Evolutionary conservation across 2,113 vertebrate species (phyloP).

Genomic region (Tenrec ecaudatus): DNA sequence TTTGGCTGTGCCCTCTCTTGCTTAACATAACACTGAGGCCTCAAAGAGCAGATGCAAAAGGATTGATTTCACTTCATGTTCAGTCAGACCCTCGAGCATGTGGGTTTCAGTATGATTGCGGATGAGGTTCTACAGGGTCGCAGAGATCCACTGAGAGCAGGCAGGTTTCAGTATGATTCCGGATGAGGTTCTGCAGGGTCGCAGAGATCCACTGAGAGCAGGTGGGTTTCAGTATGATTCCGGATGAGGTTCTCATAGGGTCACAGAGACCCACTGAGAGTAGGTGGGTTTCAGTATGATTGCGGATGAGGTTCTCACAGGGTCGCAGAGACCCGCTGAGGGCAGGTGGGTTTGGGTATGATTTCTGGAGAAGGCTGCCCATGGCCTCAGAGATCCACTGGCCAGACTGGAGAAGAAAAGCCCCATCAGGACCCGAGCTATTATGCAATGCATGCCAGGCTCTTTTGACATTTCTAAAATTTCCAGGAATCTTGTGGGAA

Average conservation of each 20-base stretch:
- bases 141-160: background rate
- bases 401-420: background rate
- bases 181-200: background rate
- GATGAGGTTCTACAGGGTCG: background rate
- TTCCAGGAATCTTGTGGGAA: background rate
- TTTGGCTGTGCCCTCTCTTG: background rate
- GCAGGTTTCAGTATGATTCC: background rate
- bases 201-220: background rate
- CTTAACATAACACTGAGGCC: background rate
- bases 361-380: background rate
- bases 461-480: slow-evolving; percentile 34
- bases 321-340: no score
- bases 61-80: background rate
- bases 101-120: slow-evolving; percentile 10
- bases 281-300: no score
- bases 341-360: background rate
- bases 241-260: no score
- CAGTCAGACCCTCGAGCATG: background rate
- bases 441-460: background rate
- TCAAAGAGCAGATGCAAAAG: background rate
- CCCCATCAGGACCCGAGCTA: background rate
- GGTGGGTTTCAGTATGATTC: no score
- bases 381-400: background rate
- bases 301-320: no score
- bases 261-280: no score